A percentile compares a stretch with the other conserved stretches of the same genome.
Conservation (phyloP, 1,140 invertebrate species). For the Mesaphorura yosii region DNA sequence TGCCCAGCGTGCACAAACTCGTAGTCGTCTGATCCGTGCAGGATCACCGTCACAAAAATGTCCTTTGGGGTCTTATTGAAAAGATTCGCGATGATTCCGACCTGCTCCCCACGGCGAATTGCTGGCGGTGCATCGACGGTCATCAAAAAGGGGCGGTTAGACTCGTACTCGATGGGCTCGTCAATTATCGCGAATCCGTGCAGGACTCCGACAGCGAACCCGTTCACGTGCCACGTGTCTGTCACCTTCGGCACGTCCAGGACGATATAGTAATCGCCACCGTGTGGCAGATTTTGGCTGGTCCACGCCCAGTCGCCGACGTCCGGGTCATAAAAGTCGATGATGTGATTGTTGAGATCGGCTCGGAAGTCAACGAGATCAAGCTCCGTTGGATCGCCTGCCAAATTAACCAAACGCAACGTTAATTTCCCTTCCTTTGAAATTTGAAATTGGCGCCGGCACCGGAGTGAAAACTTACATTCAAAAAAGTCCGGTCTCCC, state of each 20-base stretch:
- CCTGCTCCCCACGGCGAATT: conserved; percentile 46
- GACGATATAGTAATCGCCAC: conserved; percentile 37
- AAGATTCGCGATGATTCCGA: conserved; percentile 44
- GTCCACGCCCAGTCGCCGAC: conserved; percentile 41
- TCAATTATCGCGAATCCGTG: conserved; percentile 38
- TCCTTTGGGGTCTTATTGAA: conserved; percentile 43
- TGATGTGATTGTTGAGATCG: conserved; percentile 24
- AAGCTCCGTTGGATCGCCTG: conserved; percentile 26
- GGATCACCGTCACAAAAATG: conserved; percentile 34
- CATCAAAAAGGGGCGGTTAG: conserved; percentile 46
- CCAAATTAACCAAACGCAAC: too few relatives aligned
- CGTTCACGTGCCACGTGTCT: conserved; percentile 40
- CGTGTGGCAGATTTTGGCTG: conserved; percentile 38
- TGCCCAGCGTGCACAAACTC: conserved; percentile 46
- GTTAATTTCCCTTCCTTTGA: too few relatives aligned
- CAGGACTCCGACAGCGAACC: conserved; percentile 39
- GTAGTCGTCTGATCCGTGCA: conserved; percentile 40
- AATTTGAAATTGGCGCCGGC: neutral
- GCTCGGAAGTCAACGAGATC: conserved; percentile 29
- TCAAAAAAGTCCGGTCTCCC: conserved; percentile 36
- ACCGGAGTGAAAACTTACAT: conserved; percentile 34
- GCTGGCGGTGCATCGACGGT: conserved; percentile 41
- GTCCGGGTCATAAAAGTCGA: conserved; percentile 38
- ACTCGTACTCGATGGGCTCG: conserved; percentile 38
- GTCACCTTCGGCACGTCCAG: conserved; percentile 36